Evolutionary conservation across 2,113 vertebrate species (phyloP).

Genomic region (Phodopus roborovskii): DNA sequence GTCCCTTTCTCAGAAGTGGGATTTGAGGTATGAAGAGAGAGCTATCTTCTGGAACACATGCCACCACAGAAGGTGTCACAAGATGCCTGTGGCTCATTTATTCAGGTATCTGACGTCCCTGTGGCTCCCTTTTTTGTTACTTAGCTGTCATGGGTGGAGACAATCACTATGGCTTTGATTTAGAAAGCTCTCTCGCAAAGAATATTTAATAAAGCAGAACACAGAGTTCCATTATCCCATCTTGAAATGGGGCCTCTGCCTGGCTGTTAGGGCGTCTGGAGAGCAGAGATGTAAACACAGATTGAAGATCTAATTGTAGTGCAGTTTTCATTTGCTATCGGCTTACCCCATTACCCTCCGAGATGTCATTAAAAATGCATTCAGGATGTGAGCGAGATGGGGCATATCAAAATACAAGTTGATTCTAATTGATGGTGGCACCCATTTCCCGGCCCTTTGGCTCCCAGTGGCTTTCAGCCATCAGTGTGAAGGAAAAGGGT

Average conservation of each 20-base stretch:
- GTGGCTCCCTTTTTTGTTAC: background rate
- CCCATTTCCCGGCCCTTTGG: background rate
- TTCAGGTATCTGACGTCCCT: background rate
- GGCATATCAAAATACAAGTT: constrained; percentile 64
- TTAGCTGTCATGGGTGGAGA: background rate
- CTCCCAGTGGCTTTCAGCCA: background rate
- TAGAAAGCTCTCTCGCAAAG: constrained; percentile 37
- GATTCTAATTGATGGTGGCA: constrained; percentile 3
- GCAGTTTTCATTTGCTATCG: constrained; percentile 49
- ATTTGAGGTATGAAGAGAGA: background rate
- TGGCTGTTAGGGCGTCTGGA: constrained; percentile 48
- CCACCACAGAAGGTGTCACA: background rate
- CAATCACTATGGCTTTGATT: constrained; percentile 27
- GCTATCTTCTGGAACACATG: background rate
- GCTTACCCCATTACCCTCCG: constrained; percentile 31
- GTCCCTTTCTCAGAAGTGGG: background rate
- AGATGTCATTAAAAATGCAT: constrained; percentile 76
- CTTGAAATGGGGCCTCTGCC: constrained; percentile 46
- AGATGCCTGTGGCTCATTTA: background rate
- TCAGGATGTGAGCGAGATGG: constrained; percentile 67
- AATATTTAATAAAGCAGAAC: constrained; percentile 60
- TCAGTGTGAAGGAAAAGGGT: background rate
- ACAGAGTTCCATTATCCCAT: constrained; percentile 54
- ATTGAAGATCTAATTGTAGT: constrained; percentile 27
- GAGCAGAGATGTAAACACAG: constrained; percentile 68